phyloP scores from a whole-genome alignment of 2,113 vertebrate genomes.

The Thymallus thymallus region DNA sequence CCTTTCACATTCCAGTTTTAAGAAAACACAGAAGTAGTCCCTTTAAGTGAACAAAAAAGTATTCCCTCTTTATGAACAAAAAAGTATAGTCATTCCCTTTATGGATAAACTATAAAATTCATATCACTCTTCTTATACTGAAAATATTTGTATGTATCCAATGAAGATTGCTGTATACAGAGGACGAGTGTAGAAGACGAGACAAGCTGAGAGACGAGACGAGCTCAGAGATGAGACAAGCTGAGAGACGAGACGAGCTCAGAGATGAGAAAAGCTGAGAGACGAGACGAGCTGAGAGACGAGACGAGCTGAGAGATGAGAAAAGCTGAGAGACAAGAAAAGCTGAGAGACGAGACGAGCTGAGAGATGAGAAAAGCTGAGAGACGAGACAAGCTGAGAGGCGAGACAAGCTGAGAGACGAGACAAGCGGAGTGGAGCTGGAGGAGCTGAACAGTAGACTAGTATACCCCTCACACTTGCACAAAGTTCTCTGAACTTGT shows the following conservation, averaged over 20 bases:
- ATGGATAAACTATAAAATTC: too few species aligned
- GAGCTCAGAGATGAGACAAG: too few species aligned
- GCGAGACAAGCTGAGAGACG: background rate
- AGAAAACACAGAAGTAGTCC: background rate
- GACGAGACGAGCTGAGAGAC: background rate
- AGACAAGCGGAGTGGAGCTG: background rate
- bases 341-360: background rate
- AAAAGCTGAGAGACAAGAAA: background rate
- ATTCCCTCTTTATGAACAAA: too few species aligned
- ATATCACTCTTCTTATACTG: background rate
- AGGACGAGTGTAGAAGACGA: background rate
- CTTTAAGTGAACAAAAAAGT: background rate
- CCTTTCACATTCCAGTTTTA: background rate
- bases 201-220: background rate
- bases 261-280: too few species aligned
- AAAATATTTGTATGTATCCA: background rate
- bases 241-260: background rate
- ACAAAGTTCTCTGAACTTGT: slow-evolving; percentile 4
- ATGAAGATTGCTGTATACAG: background rate
- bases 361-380: background rate
- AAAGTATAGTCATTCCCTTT: background rate
- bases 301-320: background rate
- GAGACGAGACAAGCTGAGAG: background rate
- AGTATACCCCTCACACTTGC: background rate
- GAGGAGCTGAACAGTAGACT: background rate